Evolutionary conservation across 2,888 invertebrate species (phyloP).

Genomic region (Macaria liturata): DNA sequence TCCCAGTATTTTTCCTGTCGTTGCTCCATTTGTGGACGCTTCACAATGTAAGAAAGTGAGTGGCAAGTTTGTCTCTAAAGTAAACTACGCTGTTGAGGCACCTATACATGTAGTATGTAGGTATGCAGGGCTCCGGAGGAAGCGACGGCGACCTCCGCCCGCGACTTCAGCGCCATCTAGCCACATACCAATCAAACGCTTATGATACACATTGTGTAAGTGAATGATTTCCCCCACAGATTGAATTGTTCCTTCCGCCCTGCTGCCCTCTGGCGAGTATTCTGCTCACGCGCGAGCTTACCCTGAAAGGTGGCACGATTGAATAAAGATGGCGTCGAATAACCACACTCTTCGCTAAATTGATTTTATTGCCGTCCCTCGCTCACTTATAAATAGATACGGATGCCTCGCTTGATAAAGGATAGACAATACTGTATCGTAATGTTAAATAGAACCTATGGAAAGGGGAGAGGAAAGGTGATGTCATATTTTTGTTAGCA

Average conservation of each 20-base stretch:
- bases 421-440: slow-evolving; percentile 2
- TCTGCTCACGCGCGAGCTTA: slow-evolving; percentile 55
- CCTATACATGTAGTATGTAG: slow-evolving; percentile 3
- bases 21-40: neutral
- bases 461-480: too few species aligned
- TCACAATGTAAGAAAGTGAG: slow-evolving; percentile 7
- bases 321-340: slow-evolving; percentile 65
- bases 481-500: too few species aligned
- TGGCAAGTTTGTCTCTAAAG: slow-evolving; percentile 18
- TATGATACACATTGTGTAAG: too few species aligned
- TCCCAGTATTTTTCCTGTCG: slow-evolving; percentile 4
- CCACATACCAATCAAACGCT: too few species aligned
- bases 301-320: slow-evolving; percentile 69
- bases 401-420: slow-evolving; percentile 2
- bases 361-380: slow-evolving; percentile 45
- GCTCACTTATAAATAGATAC: slow-evolving; percentile 20
- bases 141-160: slow-evolving; percentile 7
- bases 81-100: slow-evolving; percentile 15
- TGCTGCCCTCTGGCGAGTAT: slow-evolving; percentile 26
- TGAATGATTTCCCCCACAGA: too few species aligned
- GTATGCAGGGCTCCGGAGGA: slow-evolving; percentile 1
- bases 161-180: neutral
- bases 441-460: too few species aligned
- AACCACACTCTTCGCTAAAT: slow-evolving; percentile 40
- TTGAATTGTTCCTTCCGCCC: too few species aligned